Evolutionary conservation across 2,797 vertebrate genomes (phyloP).

Genomic region (Balearica regulorum): DNA sequence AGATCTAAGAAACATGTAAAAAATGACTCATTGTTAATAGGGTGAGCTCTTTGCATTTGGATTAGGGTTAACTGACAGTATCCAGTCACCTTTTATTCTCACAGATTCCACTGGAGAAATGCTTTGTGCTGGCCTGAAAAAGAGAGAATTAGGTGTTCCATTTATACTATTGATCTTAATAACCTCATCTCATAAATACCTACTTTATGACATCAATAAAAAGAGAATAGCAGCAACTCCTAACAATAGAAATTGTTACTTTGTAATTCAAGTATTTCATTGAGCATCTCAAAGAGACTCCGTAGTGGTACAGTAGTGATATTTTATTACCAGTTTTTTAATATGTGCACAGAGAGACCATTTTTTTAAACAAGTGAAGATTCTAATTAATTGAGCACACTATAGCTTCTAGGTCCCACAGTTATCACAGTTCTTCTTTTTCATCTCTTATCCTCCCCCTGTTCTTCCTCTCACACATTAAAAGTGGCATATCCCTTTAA

Average conservation of each 20-base stretch:
- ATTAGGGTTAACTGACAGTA: constrained; percentile 72
- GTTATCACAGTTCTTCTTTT: constrained; percentile 53
- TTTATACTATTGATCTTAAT: constrained; percentile 75
- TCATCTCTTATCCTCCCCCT: constrained; percentile 25
- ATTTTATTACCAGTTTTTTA: constrained; percentile 55
- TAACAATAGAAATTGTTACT: constrained; percentile 69
- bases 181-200: constrained; percentile 74
- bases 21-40: constrained; percentile 71
- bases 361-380: constrained; percentile 61
- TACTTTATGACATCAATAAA: constrained; percentile 73
- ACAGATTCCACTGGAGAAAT: constrained; percentile 53
- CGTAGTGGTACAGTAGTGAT: constrained; percentile 16
- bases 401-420: constrained; percentile 46
- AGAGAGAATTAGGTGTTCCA: constrained; percentile 71
- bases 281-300: constrained; percentile 50
- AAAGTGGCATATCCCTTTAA: constrained; percentile 45
- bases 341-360: constrained; percentile 40
- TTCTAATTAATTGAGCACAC: constrained; percentile 70
- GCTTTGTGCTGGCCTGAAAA: constrained; percentile 65
- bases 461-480: constrained; percentile 21
- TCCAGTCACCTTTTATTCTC: constrained; percentile 65
- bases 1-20: constrained; percentile 68
- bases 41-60: constrained; percentile 74
- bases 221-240: constrained; percentile 64
- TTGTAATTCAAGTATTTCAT: constrained; percentile 60